A percentile compares a stretch with the other conserved stretches of the same genome.
These are phyloP conservation scores for Sminthurinus signatus DNA, from an alignment of 1,140 invertebrate genomes.

Conservation along the genomic window DNA sequence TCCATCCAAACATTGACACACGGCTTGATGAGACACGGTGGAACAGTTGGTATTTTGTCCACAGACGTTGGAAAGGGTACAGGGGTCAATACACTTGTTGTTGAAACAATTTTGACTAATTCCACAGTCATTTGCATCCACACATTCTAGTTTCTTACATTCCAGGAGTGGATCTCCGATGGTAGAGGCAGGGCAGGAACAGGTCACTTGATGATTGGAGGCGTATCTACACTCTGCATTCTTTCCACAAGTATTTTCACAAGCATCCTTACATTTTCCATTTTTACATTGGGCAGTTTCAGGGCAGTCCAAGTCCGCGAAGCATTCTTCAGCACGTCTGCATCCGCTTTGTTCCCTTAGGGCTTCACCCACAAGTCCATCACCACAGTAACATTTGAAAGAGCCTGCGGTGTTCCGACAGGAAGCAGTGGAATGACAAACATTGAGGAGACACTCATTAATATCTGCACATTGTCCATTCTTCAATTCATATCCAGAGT, in stretches of 20 bases:
- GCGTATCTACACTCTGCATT: conserved; percentile 64
- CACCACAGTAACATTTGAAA: conserved; percentile 64
- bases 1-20: conserved; percentile 71
- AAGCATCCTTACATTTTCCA: conserved; percentile 72
- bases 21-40: conserved; percentile 44
- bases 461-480: conserved; percentile 68
- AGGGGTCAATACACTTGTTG: conserved; percentile 72
- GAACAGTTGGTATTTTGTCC: conserved; percentile 60
- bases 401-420: conserved; percentile 71
- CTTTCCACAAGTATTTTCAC: conserved; percentile 63
- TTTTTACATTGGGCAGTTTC: conserved; percentile 66
- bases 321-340: conserved; percentile 69
- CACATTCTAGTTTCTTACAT: conserved; percentile 55
- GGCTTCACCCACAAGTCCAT: conserved; percentile 72
- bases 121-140: conserved; percentile 67
- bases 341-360: conserved; percentile 54
- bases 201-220: conserved; percentile 58
- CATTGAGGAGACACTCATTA: conserved; percentile 66
- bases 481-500: conserved; percentile 58
- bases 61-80: conserved; percentile 69
- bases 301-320: conserved; percentile 70
- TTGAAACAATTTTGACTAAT: conserved; percentile 65
- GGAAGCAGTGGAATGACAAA: conserved; percentile 68
- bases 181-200: conserved; percentile 61
- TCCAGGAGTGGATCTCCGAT: conserved; percentile 41